A percentile compares a stretch with the other conserved stretches of the same genome.
Evolutionary conservation across 2,888 invertebrate species (phyloP).

Genomic region (Hirtodrosophila duncani): DNA sequence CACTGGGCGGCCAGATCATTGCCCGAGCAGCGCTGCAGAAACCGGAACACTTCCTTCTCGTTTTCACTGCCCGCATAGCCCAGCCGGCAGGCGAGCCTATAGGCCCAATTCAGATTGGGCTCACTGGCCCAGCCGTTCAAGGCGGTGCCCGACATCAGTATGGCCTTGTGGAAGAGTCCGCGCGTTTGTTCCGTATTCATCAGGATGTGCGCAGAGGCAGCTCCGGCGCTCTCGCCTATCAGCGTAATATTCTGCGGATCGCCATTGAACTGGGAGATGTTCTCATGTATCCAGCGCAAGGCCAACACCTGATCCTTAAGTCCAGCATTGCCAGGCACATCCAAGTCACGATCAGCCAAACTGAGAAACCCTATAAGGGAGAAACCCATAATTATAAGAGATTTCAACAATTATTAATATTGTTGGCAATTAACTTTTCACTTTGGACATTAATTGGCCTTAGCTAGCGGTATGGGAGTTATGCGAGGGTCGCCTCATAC

Average conservation of each 20-base stretch:
- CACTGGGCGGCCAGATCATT: slow-evolving; percentile 36
- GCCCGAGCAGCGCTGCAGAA: slow-evolving; percentile 42
- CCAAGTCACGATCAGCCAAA: slow-evolving; percentile 77
- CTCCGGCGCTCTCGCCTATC: slow-evolving; percentile 80
- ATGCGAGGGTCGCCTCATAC: too few relatives aligned
- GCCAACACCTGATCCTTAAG: slow-evolving; percentile 80
- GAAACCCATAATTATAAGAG: neutral
- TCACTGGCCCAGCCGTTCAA: slow-evolving; percentile 69
- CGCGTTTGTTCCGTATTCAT: slow-evolving; percentile 78
- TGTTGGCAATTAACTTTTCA: too few relatives aligned
- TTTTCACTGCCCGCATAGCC: slow-evolving; percentile 75
- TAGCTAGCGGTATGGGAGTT: too few relatives aligned
- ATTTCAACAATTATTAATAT: neutral
- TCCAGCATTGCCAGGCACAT: slow-evolving; percentile 80
- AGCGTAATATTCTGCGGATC: slow-evolving; percentile 79
- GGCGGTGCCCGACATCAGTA: slow-evolving; percentile 73
- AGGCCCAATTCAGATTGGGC: slow-evolving; percentile 60
- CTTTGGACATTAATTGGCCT: too few relatives aligned
- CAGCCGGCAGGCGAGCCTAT: slow-evolving; percentile 68
- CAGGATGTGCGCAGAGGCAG: slow-evolving; percentile 78
- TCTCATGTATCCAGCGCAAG: slow-evolving; percentile 79
- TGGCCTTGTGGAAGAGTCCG: slow-evolving; percentile 75
- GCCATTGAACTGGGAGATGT: slow-evolving; percentile 79
- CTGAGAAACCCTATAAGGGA: slow-evolving; percentile 78
- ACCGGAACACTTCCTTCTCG: slow-evolving; percentile 72